Base-by-base conservation (phyloP, 1,140 invertebrate species). In the Nasonia giraulti region DNA sequence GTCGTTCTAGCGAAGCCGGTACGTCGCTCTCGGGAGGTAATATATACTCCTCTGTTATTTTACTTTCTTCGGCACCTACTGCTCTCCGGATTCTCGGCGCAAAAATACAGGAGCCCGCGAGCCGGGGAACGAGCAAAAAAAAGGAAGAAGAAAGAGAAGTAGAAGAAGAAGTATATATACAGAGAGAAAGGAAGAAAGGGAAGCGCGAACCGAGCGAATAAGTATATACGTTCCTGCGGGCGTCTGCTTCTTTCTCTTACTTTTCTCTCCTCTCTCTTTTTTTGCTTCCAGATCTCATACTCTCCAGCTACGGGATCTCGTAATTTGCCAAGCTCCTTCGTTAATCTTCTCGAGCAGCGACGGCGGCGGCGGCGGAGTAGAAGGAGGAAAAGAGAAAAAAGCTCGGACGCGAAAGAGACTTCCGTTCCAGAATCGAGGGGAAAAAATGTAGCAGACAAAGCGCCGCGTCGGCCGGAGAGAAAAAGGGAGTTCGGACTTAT, bases 241-340 rank as follows among this genome's bases (percentile, higher is more conserved):
- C 75, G 55, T 77, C 77, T 80, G 62, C 44, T 73, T 75, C 23
- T 84, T 50, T 77, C 62, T 75, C 27, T 69, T 37, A 37, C 33
- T 37, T 37, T 37, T 37, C 17, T 37, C 68, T 78, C 0, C 5
- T 55, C 78, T 73, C 50, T 47, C n/a, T 33, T 78, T 44, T 68
- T 33, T 69, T 17, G 11, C 17, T 69, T 12, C 31, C 4, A 27
- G 27, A 27, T 33, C 62, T 77, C n/a, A 40, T 50, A 3, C 27
- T 77, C 14, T 77, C 31, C 27, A 33, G 23, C 68, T 71, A 55
- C 47, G 79, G 68, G 73, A 85, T 85, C 76, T 82, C 85, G 80
- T 86, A 86, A 86, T 83, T 86, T 86, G 85, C 85, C 85, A 86
- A 86, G 85, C 85, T 86, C 80, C 85, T 86, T 86, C 77, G 85